A percentile compares a stretch with the other conserved stretches of the same genome.
Evolutionary conservation across 2,113 vertebrate species (phyloP).

Genomic region (Ovis canadensis): DNA sequence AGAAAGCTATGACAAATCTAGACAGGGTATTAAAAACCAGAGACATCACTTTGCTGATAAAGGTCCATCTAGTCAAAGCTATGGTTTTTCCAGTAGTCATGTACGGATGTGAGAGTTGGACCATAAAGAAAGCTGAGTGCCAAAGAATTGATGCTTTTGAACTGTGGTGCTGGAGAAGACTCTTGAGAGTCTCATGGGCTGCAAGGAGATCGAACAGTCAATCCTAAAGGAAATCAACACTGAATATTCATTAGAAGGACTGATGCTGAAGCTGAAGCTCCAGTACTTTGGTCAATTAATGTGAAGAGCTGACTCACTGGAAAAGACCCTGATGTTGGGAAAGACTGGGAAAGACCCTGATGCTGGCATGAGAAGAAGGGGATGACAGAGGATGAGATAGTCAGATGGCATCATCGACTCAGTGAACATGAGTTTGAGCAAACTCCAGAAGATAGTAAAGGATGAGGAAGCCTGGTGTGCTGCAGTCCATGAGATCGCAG

Average conservation of each 20-base stretch:
- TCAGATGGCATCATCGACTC: not conserved
- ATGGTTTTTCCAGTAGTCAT: not conserved
- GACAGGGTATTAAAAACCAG: not conserved
- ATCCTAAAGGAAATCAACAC: not conserved
- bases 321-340: not conserved
- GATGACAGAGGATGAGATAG: not conserved
- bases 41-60: not conserved
- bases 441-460: not conserved
- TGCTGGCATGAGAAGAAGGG: not conserved
- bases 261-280: not conserved
- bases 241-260: not conserved
- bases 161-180: not conserved
- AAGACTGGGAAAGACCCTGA: not conserved
- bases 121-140: not conserved
- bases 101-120: not conserved
- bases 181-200: not conserved
- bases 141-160: not conserved
- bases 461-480: not conserved
- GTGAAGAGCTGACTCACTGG: not conserved
- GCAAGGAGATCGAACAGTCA: not conserved
- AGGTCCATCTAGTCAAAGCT: not conserved
- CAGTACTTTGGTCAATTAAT: not conserved
- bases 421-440: not conserved
- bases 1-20: not conserved
- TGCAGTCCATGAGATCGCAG: not conserved